Evolutionary conservation across 2,888 invertebrate genomes (phyloP).

Genomic region (Cosmopolites sordidus): DNA sequence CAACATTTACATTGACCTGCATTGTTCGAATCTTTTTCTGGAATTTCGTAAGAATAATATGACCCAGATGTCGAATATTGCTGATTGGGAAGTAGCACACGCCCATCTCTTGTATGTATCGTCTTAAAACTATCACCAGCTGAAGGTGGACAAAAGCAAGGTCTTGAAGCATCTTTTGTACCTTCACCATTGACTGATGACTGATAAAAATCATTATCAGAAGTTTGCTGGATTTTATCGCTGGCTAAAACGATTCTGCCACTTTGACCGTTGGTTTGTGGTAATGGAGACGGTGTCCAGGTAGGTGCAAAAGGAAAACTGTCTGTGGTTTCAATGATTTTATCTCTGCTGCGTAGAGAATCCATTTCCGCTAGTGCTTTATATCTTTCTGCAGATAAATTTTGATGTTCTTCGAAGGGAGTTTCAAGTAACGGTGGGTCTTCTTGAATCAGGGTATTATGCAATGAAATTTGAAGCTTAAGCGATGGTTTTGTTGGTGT

Average conservation of each 20-base stretch:
- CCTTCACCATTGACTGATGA: not conserved
- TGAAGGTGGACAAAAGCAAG: not conserved
- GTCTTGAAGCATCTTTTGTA: not conserved
- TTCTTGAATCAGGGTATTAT: conserved; percentile 20
- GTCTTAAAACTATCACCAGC: not conserved
- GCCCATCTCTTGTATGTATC: not conserved
- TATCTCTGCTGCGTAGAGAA: conserved; percentile 20
- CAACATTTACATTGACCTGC: conserved; percentile 10
- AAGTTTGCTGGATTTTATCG: conserved; percentile 29
- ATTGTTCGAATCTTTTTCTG: conserved; percentile 12
- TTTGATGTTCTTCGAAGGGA: not conserved
- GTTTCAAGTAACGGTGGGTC: not conserved
- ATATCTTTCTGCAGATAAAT: not conserved
- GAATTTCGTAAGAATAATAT: conserved; percentile 15
- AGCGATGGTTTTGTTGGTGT: conserved; percentile 10
- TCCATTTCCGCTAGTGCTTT: conserved; percentile 5
- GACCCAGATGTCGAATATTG: conserved; percentile 4
- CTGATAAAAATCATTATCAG: conserved; percentile 24
- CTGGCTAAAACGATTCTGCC: conserved; percentile 16
- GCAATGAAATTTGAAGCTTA: conserved; percentile 19
- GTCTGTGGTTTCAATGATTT: conserved; percentile 22
- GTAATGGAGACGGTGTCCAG: not conserved
- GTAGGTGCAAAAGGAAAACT: conserved; percentile 15
- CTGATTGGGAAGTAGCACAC: not conserved
- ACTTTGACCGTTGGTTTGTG: not conserved